Evolutionary conservation across 2,113 vertebrate species (phyloP).

Genomic region (Macrotis lagotis): DNA sequence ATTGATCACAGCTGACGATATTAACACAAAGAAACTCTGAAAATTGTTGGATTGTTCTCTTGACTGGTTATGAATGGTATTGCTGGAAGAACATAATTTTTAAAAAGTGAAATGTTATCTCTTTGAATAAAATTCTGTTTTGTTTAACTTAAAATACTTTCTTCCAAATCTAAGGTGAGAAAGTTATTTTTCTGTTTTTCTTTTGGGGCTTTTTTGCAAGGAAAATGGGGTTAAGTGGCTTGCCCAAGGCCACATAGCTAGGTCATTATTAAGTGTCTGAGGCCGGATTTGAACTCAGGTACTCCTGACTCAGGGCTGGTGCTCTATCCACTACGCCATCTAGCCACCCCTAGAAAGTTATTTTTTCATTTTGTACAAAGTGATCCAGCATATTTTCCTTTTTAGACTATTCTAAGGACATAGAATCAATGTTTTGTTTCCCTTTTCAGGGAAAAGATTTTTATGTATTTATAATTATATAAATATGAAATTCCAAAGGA

Average conservation of each 20-base stretch:
- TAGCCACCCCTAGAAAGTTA: no score
- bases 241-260: no score
- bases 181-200: no score
- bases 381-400: conserved; percentile 68
- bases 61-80: conserved; percentile 70
- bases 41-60: conserved; percentile 78
- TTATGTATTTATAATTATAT: conserved; percentile 11
- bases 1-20: conserved; percentile 80
- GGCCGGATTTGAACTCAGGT: no score
- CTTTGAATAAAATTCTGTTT: conserved; percentile 78
- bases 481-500: conserved; percentile 51
- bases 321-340: no score
- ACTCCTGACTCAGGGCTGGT: no score
- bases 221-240: no score
- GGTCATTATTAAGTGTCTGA: no score
- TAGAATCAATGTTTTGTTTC: conserved; percentile 45
- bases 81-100: conserved; percentile 73
- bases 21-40: conserved; percentile 77
- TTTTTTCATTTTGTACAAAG: conserved; percentile 62
- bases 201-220: no score
- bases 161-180: conserved; percentile 70
- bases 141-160: conserved; percentile 72
- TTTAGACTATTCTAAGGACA: conserved; percentile 56
- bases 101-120: conserved; percentile 74
- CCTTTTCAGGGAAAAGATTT: conserved; percentile 51